These are phyloP conservation scores for Epinephelus lanceolatus DNA, from an alignment of 2,113 vertebrate species.

Conservation along the genomic window DNA sequence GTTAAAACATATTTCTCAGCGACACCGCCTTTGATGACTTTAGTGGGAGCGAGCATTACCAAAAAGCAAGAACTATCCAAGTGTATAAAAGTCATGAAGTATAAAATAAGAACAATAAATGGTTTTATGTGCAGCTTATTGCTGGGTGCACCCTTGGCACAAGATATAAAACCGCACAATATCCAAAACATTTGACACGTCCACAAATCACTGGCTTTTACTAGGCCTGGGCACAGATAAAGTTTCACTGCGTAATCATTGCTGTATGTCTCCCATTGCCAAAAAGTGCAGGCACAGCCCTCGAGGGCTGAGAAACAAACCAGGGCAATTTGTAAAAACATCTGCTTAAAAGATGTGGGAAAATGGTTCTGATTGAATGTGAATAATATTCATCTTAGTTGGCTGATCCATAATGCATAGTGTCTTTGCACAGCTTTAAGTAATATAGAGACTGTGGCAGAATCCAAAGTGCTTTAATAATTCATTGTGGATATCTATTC, in stretches of 20 bases:
- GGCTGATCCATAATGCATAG: slow-evolving; percentile 78
- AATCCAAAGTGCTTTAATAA: slow-evolving; percentile 79
- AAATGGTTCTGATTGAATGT: slow-evolving; percentile 57
- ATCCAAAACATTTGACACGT: slow-evolving; percentile 57
- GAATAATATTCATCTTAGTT: slow-evolving; percentile 65
- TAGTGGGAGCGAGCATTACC: slow-evolving; percentile 9
- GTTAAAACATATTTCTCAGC: slow-evolving; percentile 12
- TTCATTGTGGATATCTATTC: slow-evolving; percentile 66
- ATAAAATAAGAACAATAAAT: slow-evolving; percentile 67
- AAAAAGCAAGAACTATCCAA: slow-evolving; percentile 30
- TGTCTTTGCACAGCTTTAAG: slow-evolving; percentile 69
- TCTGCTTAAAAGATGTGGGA: slow-evolving; percentile 59
- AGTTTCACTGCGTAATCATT: slow-evolving; percentile 64
- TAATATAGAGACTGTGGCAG: slow-evolving; percentile 70
- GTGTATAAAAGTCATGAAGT: slow-evolving; percentile 55
- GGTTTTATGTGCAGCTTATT: slow-evolving; percentile 54
- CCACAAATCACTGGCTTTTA: slow-evolving; percentile 67
- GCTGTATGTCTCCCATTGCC: slow-evolving; percentile 18
- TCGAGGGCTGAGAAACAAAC: slow-evolving; percentile 44
- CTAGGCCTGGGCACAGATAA: slow-evolving; percentile 44
- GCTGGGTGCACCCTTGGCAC: slow-evolving; percentile 50
- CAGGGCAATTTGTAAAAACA: slow-evolving; percentile 66
- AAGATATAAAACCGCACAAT: slow-evolving; percentile 53
- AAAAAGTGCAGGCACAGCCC: slow-evolving; percentile 22
- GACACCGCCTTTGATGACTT: slow-evolving; percentile 40